These are phyloP conservation scores for Calephelis virginiensis DNA, from an alignment of 1,140 invertebrate genomes.

Conservation along the genomic window DNA sequence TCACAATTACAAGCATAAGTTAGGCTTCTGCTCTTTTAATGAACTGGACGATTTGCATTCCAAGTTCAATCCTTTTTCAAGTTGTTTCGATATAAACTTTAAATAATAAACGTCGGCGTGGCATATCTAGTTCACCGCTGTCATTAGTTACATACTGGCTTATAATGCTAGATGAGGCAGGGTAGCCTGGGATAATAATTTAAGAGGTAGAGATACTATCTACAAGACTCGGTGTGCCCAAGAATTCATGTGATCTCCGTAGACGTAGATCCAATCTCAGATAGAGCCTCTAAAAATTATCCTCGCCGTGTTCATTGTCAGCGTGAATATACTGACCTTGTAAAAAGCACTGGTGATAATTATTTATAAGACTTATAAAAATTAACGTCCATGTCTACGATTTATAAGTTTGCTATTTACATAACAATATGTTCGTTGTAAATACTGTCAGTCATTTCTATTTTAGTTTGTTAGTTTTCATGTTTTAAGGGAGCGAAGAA, in stretches of 20 bases:
- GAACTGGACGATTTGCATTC: slow-evolving; percentile 5
- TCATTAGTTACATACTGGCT: slow-evolving; percentile 39
- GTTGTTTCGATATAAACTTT: not conserved
- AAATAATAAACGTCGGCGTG: slow-evolving; percentile 20
- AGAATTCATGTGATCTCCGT: slow-evolving; percentile 68
- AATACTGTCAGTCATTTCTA: too few species aligned
- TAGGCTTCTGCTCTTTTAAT: not conserved
- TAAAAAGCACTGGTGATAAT: not conserved
- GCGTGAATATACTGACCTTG: slow-evolving; percentile 24
- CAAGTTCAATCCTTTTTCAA: not conserved
- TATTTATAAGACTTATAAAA: not conserved
- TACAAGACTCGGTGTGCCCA: slow-evolving; percentile 61
- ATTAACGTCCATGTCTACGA: not conserved
- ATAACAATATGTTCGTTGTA: too few species aligned
- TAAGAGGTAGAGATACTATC: slow-evolving; percentile 71
- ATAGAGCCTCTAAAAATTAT: slow-evolving; percentile 62
- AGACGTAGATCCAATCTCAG: slow-evolving; percentile 62
- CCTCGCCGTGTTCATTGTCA: slow-evolving; percentile 47
- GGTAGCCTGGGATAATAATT: slow-evolving; percentile 56
- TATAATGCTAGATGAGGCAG: slow-evolving; percentile 52
- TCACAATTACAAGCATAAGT: not conserved
- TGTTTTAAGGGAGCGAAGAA: too few species aligned
- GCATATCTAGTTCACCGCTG: slow-evolving; percentile 38
- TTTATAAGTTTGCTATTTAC: not conserved
- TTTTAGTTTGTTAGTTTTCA: not conserved